phyloP scores from a whole-genome alignment of 2,797 vertebrate species.

The Enteromius viviparus region DNA sequence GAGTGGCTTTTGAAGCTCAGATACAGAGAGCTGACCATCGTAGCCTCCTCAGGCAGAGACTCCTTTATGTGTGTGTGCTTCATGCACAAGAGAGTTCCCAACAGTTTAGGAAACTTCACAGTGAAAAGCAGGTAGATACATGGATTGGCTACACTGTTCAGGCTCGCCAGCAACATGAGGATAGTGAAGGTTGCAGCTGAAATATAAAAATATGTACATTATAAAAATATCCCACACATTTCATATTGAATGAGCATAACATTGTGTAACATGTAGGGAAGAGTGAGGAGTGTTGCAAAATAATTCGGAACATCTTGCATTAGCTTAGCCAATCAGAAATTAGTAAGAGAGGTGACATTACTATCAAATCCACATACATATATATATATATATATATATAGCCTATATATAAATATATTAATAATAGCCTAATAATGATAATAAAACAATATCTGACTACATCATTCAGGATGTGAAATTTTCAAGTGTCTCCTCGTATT shows the following conservation, averaged over 20 bases:
- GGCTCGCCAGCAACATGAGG: slow-evolving; percentile 79
- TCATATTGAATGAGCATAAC: not conserved
- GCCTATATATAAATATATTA: too few species aligned
- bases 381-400: too few species aligned
- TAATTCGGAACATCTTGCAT: not conserved
- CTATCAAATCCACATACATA: too few species aligned
- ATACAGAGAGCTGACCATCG: slow-evolving; percentile 73
- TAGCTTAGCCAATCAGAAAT: slow-evolving; percentile 3
- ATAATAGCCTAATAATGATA: not conserved
- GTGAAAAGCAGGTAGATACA: slow-evolving; percentile 80
- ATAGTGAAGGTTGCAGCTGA: slow-evolving; percentile 76
- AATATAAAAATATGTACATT: slow-evolving; percentile 25
- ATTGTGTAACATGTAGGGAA: too few species aligned
- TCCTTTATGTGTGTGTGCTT: slow-evolving; percentile 60
- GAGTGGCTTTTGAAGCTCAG: slow-evolving; percentile 72
- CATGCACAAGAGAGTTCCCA: slow-evolving; percentile 61
- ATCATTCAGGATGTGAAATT: too few species aligned
- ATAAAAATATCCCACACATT: not conserved
- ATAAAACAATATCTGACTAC: too few species aligned
- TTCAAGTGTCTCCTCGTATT: too few species aligned
- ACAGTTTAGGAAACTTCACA: slow-evolving; percentile 63
- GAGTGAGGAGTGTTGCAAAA: not conserved
- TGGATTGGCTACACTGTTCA: slow-evolving; percentile 81
- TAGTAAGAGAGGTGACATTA: not conserved
- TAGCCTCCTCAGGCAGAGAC: slow-evolving; percentile 71